phyloP scores from a whole-genome alignment of 2,797 vertebrate species.

The Anomalospiza imberbis region DNA sequence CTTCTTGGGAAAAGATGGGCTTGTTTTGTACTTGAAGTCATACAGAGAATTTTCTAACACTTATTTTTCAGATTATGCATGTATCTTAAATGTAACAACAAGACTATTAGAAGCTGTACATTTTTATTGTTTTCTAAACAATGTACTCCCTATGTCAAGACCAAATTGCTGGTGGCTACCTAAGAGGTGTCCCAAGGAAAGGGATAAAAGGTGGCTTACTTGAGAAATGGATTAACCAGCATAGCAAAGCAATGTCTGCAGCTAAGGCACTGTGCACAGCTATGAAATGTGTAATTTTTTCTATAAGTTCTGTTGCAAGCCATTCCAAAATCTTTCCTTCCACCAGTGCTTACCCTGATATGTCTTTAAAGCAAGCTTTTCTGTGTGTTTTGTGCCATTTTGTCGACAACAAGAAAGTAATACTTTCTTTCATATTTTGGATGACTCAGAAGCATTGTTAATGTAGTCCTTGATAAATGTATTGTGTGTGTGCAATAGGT shows the following conservation, averaged over 20 bases:
- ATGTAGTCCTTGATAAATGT: background rate
- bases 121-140: background rate
- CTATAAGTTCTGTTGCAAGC: background rate
- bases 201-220: background rate
- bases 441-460: background rate
- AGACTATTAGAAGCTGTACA: background rate
- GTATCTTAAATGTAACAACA: background rate
- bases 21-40: background rate
- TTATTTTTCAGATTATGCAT: background rate
- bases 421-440: background rate
- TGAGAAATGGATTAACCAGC: background rate
- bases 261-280: background rate
- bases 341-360: background rate
- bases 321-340: background rate
- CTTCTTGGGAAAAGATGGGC: background rate
- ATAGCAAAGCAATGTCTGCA: background rate
- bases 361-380: background rate
- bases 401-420: background rate
- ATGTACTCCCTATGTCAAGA: background rate
- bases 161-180: background rate
- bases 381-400: conserved; percentile 10
- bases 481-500: accelerated
- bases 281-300: background rate
- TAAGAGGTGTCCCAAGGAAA: background rate
- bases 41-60: background rate